Evolutionary conservation across 2,797 vertebrate genomes (phyloP), one percentile per base, ranked within the genome.

Genomic region (Danio jaintianensis): DNA sequence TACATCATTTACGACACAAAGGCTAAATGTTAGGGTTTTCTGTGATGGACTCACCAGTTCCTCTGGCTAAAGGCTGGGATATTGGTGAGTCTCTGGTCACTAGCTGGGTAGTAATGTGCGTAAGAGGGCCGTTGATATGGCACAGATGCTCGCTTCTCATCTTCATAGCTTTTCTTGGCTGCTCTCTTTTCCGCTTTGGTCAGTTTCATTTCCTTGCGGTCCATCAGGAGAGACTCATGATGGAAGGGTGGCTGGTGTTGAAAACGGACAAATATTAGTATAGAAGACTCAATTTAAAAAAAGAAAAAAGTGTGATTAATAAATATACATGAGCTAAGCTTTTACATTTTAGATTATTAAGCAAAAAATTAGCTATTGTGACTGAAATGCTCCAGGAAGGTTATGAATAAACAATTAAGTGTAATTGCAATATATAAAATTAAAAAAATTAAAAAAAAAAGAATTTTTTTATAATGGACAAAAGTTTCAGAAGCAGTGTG

Each of bases 101-200:
- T 97, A 89, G 93, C 94, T 18, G 98, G 98, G 89, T 99, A 99
- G 92, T 99, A 99, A 86, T 99, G 96, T 6, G 97, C 97, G 2
- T 99, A 99, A 0, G 97, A 99, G 0, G 97, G 97, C 20, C 98
- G 95, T 20, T 97, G 96, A 84, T 99, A 99, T 7, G 98, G 97
- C 71, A 99, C 95, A 0, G 96, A 98, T 0, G 98, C 98, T 78
- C 98, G 94, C 78, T 99, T 99, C 90, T 99, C 98, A 79, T 99
- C 98, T 91, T 99, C 98, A 0, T 99, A 99, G 90, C 98, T 96
- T 82, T 98, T 99, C 91, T 99, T 99, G 64, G 98, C 98, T 6
- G 97, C 98, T 90, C 96, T 96, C 91, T 99, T 99, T 93, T 99
- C 98, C 50, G 98, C 97, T 93, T 97, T 97, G 87, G 98, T 99